A percentile compares a stretch with the other conserved stretches of the same genome.
phyloP scores from a whole-genome alignment of 2,113 vertebrate genomes.

The Hiodon tergisus region DNA sequence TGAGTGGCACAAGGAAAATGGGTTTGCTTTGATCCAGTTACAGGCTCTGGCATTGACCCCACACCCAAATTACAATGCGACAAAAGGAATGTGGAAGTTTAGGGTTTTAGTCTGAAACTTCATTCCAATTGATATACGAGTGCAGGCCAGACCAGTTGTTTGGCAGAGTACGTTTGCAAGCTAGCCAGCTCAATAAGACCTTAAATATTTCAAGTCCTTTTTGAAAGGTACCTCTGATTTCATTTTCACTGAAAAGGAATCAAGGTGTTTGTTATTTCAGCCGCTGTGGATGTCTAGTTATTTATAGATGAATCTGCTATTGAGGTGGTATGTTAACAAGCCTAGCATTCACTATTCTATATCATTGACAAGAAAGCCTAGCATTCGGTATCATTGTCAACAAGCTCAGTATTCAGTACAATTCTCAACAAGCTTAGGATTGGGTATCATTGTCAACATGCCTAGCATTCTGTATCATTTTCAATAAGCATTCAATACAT shows the following conservation, averaged over 20 bases:
- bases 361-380: conserved; percentile 8
- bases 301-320: conserved; percentile 35
- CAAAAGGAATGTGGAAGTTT: conserved; percentile 33
- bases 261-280: conserved; percentile 33
- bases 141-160: conserved; percentile 59
- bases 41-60: neutral
- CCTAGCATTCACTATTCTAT: neutral
- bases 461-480: too few species aligned
- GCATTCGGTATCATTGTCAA: too few species aligned
- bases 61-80: conserved; percentile 41
- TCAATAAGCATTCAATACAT: too few species aligned
- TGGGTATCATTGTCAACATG: too few species aligned
- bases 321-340: conserved; percentile 22
- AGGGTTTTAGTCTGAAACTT: conserved; percentile 36
- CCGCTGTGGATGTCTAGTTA: conserved; percentile 34
- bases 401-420: too few species aligned
- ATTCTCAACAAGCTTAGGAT: too few species aligned
- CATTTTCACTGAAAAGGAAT: conserved; percentile 36
- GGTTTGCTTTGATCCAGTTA: neutral
- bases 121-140: neutral
- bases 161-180: conserved; percentile 32
- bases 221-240: conserved; percentile 34
- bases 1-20: too few species aligned
- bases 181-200: conserved; percentile 20
- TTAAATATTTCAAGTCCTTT: conserved; percentile 32